Evolutionary conservation across 2,113 vertebrate genomes (phyloP).

Genomic region (Mystacornis crossleyi): DNA sequence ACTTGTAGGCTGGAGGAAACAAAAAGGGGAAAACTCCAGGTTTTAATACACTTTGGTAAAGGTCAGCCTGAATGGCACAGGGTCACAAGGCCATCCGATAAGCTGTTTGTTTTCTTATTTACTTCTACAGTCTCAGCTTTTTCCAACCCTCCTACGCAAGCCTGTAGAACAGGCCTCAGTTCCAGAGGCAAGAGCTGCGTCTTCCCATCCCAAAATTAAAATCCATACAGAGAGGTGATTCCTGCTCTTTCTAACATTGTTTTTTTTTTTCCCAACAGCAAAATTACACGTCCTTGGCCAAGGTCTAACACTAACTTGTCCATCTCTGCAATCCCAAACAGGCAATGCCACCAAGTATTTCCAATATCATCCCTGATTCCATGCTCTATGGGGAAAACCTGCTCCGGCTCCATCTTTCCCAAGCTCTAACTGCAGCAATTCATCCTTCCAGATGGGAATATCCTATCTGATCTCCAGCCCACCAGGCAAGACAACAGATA

Average conservation of each 20-base stretch:
- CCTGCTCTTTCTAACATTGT: not conserved
- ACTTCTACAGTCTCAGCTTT: not conserved
- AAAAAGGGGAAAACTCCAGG: not conserved
- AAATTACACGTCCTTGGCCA: not conserved
- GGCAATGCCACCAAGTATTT: not conserved
- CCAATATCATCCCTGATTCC: not conserved
- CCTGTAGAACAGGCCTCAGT: not conserved
- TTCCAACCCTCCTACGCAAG: not conserved
- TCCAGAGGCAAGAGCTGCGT: not conserved
- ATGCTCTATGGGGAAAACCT: fast-evolving
- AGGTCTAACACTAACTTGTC: not conserved
- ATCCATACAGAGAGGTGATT: not conserved
- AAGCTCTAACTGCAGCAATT: not conserved
- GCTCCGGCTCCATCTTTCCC: not conserved
- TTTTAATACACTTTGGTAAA: conserved; percentile 51
- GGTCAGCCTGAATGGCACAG: conserved; percentile 21
- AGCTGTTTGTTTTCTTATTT: not conserved
- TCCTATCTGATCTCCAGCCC: not conserved
- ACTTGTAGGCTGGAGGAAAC: not conserved
- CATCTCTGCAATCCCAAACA: not conserved
- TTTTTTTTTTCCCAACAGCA: not conserved
- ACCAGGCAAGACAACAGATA: not conserved
- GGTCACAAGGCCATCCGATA: not conserved
- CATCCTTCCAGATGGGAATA: not conserved
- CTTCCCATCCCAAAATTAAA: not conserved